These are phyloP conservation scores for Oryctolagus cuniculus DNA, from an alignment of 2,113 vertebrate genomes.

Conservation along the genomic window DNA sequence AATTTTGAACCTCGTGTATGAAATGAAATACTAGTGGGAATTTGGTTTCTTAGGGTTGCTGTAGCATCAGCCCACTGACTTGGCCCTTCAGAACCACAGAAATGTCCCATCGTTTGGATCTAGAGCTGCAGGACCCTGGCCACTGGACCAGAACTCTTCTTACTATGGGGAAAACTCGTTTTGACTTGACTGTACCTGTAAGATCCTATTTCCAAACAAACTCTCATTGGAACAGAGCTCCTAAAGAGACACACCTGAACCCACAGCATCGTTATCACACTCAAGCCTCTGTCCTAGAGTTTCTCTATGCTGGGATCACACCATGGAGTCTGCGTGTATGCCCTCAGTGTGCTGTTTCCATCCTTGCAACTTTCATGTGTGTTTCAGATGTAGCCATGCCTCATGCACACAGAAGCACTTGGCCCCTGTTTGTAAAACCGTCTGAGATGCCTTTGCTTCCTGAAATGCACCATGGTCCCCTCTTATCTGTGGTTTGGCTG, in stretches of 20 bases:
- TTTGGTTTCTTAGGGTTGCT: background rate
- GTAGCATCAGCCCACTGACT: background rate
- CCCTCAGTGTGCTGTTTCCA: background rate
- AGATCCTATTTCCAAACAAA: background rate
- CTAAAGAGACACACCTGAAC: background rate
- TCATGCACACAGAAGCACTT: background rate
- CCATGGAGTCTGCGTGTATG: background rate
- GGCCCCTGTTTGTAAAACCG: background rate
- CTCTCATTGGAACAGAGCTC: background rate
- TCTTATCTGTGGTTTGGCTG: background rate
- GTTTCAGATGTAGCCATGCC: background rate
- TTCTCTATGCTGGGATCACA: background rate
- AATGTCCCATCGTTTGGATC: background rate
- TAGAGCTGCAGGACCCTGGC: background rate
- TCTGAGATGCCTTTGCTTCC: background rate
- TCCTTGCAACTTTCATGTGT: slow-evolving; percentile 9
- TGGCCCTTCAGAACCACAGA: background rate
- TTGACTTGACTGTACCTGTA: background rate
- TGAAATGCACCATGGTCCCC: background rate
- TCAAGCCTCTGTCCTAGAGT: background rate
- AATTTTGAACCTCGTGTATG: slow-evolving; percentile 1
- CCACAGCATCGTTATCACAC: background rate
- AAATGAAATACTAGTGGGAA: background rate
- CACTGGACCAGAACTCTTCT: background rate
- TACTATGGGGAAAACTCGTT: background rate